Evolutionary conservation across 1,140 invertebrate species (phyloP).

Genomic region (Temnothorax nylanderi): DNA sequence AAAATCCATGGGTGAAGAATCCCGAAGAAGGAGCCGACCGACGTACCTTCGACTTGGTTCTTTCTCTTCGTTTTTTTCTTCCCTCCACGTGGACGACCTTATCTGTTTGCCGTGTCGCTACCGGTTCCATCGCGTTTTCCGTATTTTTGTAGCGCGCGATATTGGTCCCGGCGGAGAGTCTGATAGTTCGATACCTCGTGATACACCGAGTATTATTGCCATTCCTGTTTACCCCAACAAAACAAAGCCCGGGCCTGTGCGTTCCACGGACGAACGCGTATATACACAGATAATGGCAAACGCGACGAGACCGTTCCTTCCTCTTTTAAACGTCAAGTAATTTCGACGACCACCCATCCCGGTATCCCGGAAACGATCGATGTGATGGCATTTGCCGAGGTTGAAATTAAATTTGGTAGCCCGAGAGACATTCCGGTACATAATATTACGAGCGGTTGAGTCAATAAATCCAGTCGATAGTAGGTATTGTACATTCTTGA

Average conservation of each 20-base stretch:
- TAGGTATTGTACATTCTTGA: slow-evolving; percentile 11
- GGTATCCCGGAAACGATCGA: slow-evolving; percentile 45
- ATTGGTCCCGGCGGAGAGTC: slow-evolving; percentile 60
- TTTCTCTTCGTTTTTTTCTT: slow-evolving; percentile 24
- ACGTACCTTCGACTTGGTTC: neutral
- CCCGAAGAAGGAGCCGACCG: neutral
- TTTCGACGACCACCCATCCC: slow-evolving; percentile 47
- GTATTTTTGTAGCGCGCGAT: slow-evolving; percentile 65
- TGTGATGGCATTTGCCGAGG: slow-evolving; percentile 16
- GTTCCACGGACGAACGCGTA: slow-evolving; percentile 37
- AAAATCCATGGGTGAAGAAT: neutral
- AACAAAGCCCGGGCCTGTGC: slow-evolving; percentile 51
- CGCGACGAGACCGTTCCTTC: slow-evolving; percentile 30
- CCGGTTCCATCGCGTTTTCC: slow-evolving; percentile 46
- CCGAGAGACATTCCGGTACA: slow-evolving; percentile 10
- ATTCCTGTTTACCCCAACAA: slow-evolving; percentile 71
- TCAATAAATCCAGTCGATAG: slow-evolving; percentile 43
- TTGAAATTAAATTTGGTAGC: slow-evolving; percentile 68
- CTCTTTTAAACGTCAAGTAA: slow-evolving; percentile 65
- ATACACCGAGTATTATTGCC: slow-evolving; percentile 72
- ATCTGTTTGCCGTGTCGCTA: slow-evolving; percentile 51
- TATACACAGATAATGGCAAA: slow-evolving; percentile 39
- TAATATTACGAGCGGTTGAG: slow-evolving; percentile 42
- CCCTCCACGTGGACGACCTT: neutral
- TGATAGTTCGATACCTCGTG: slow-evolving; percentile 62